phyloP scores from a whole-genome alignment of 2,797 vertebrate genomes.

The Mormyrops attenuatus region DNA sequence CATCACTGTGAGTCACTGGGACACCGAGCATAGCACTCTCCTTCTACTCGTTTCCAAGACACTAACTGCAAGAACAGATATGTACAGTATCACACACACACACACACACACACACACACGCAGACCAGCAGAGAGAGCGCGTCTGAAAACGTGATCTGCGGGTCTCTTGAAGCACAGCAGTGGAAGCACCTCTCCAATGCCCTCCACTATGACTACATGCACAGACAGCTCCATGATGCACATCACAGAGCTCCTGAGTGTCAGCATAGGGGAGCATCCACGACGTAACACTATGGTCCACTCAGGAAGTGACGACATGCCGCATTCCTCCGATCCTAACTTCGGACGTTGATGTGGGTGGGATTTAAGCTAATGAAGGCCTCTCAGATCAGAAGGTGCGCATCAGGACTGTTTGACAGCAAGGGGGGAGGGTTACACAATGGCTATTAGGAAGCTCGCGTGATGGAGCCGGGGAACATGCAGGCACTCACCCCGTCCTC shows the following conservation, averaged over 20 bases:
- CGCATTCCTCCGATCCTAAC: background rate
- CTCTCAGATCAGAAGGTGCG: background rate
- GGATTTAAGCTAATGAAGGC: background rate
- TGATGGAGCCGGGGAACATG: background rate
- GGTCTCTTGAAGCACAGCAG: constrained; percentile 11
- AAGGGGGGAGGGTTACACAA: background rate
- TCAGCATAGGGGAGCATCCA: background rate
- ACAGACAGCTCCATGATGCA: background rate
- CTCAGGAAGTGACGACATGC: constrained; percentile 5
- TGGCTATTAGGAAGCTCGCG: background rate
- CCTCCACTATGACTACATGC: constrained; percentile 7
- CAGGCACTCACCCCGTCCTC: constrained; percentile 87
- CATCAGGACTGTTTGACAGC: background rate
- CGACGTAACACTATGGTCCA: background rate
- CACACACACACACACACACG: background rate
- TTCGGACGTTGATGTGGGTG: background rate
- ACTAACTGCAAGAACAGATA: background rate
- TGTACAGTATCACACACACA: background rate
- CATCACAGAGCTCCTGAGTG: background rate
- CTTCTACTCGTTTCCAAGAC: background rate
- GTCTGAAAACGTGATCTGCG: background rate
- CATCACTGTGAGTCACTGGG: background rate
- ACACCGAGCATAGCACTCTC: background rate
- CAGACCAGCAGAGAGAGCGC: background rate
- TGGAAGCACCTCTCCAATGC: background rate